A percentile compares a stretch with the other conserved stretches of the same genome.
Evolutionary conservation across 2,888 invertebrate species (phyloP).

Genomic region (Dermolepida albohirtum): DNA sequence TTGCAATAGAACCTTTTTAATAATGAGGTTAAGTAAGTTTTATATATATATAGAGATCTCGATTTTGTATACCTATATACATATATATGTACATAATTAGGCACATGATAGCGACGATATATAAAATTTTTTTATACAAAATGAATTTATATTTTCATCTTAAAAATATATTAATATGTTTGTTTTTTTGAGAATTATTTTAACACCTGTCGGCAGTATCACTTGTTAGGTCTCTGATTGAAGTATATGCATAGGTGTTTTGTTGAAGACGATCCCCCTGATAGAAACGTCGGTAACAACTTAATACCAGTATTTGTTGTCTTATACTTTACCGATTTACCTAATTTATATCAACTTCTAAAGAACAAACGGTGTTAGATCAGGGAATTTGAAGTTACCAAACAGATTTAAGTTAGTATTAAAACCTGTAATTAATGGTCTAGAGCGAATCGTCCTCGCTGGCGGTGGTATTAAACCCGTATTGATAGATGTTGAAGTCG

Average conservation of each 20-base stretch:
- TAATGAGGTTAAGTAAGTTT: constrained; percentile 28
- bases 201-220: background rate
- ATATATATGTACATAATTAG: no score
- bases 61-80: constrained; percentile 13
- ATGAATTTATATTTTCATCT: no score
- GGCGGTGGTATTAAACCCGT: constrained; percentile 61
- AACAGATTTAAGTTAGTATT: constrained; percentile 61
- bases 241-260: background rate
- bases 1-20: constrained; percentile 1
- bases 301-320: constrained; percentile 13
- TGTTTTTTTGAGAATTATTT: no score
- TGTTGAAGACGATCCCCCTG: constrained; percentile 6
- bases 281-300: constrained; percentile 25
- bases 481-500: constrained; percentile 54
- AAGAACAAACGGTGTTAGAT: constrained; percentile 78
- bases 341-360: constrained; percentile 22
- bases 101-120: no score
- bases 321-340: constrained; percentile 1
- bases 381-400: constrained; percentile 80
- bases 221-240: background rate
- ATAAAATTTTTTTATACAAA: no score
- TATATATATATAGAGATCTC: constrained; percentile 21
- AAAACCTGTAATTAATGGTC: constrained; percentile 58
- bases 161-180: no score
- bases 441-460: constrained; percentile 56